phyloP scores from a whole-genome alignment of 2,888 invertebrate species.

The Drosophila emarginata region DNA sequence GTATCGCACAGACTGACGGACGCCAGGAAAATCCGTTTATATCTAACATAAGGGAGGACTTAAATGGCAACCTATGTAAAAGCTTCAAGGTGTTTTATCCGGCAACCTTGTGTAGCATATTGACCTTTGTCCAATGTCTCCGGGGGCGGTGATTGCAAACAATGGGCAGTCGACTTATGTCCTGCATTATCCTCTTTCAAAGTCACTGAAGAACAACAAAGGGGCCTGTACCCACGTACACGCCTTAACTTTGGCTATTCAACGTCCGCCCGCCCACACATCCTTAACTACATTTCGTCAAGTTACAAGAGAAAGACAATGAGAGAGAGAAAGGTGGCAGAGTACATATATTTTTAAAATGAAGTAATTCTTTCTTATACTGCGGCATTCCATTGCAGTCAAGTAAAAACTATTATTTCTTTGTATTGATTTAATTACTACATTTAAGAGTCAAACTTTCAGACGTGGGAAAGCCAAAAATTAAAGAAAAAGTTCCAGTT shows the following conservation, averaged over 20 bases:
- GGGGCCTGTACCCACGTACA: slow-evolving; percentile 28
- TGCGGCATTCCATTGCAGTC: background rate
- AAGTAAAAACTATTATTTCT: background rate
- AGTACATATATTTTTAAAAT: background rate
- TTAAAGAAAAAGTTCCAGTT: too few species aligned
- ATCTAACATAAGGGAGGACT: background rate
- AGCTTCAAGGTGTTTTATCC: slow-evolving; percentile 12
- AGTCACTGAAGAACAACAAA: slow-evolving; percentile 25
- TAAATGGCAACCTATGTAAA: background rate
- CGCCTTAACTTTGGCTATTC: background rate
- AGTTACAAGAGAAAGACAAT: background rate
- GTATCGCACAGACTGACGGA: slow-evolving; percentile 8
- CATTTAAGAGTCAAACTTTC: background rate
- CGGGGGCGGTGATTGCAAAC: background rate
- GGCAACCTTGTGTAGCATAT: slow-evolving; percentile 11
- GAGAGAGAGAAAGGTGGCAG: background rate
- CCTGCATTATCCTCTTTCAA: slow-evolving; percentile 11
- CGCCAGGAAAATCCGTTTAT: slow-evolving; percentile 5
- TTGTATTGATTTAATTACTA: background rate
- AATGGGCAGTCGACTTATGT: background rate
- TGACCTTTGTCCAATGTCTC: slow-evolving; percentile 7
- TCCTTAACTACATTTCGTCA: slow-evolving; percentile 30
- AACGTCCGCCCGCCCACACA: slow-evolving; percentile 16
- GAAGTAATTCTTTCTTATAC: background rate
- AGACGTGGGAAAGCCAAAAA: too few species aligned